These are phyloP conservation scores for Onthophagus taurus DNA, from an alignment of 1,140 invertebrate genomes.

Conservation along the genomic window DNA sequence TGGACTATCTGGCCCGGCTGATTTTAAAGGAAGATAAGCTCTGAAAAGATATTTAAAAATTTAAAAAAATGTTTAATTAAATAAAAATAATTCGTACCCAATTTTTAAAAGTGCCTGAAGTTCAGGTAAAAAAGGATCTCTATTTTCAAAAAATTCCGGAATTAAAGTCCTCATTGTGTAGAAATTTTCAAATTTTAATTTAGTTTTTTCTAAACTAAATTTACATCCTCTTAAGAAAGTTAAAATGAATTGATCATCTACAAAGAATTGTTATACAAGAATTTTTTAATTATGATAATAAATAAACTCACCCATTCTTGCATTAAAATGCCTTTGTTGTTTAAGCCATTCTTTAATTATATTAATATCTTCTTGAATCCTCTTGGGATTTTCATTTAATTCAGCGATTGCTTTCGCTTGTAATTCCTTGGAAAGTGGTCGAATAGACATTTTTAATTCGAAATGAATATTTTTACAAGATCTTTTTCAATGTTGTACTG, in stretches of 20 bases:
- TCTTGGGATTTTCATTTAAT: slow-evolving; percentile 49
- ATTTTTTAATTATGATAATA: background rate
- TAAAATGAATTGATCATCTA: slow-evolving; percentile 51
- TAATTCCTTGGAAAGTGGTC: slow-evolving; percentile 18
- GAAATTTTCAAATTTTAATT: slow-evolving; percentile 53
- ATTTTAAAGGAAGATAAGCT: background rate
- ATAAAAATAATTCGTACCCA: slow-evolving; percentile 14
- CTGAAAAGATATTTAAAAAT: background rate
- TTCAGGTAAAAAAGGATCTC: slow-evolving; percentile 35
- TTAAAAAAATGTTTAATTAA: background rate
- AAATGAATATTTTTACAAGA: slow-evolving; percentile 5
- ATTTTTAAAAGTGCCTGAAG: slow-evolving; percentile 29
- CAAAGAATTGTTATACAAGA: slow-evolving; percentile 11
- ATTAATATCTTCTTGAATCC: slow-evolving; percentile 45
- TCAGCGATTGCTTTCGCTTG: slow-evolving; percentile 42
- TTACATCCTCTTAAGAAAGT: slow-evolving; percentile 55
- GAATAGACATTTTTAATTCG: slow-evolving; percentile 14
- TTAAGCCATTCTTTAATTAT: slow-evolving; percentile 51
- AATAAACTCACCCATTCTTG: slow-evolving; percentile 17
- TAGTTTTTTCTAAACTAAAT: slow-evolving; percentile 55
- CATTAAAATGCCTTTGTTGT: slow-evolving; percentile 50
- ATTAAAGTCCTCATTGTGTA: slow-evolving; percentile 49
- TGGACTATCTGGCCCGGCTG: background rate
- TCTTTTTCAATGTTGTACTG: too few species aligned
- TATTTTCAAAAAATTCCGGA: slow-evolving; percentile 44